Percentiles rank a stretch among this genome's conserved stretches.
phyloP scores from a whole-genome alignment of 2,888 invertebrate genomes.

The Cetonia aurata region DNA sequence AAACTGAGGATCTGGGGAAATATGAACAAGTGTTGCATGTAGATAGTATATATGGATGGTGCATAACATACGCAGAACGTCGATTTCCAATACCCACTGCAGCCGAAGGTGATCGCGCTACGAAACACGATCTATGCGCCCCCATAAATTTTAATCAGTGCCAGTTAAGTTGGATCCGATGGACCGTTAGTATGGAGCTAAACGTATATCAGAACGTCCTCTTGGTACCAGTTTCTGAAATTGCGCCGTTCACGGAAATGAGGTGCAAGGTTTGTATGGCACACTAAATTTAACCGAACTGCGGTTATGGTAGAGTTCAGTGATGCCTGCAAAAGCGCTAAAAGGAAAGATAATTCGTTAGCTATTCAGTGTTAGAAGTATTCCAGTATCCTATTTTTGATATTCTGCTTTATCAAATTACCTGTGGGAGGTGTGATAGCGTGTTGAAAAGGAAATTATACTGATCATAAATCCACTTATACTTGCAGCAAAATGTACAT shows the following conservation, averaged over 20 bases:
- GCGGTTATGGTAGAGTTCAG: neutral
- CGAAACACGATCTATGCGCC: constrained; percentile 57
- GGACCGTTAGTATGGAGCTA: constrained; percentile 52
- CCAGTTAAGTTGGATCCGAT: constrained; percentile 59
- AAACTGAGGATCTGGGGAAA: too few species aligned
- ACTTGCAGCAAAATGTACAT: too few species aligned
- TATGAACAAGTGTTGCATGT: too few species aligned
- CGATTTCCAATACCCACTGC: constrained; percentile 37
- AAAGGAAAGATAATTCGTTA: too few species aligned
- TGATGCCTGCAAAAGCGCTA: too few species aligned
- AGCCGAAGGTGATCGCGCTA: constrained; percentile 19
- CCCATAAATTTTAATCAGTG: constrained; percentile 63
- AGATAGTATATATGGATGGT: too few species aligned
- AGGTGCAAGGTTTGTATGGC: neutral
- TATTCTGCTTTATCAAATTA: too few species aligned
- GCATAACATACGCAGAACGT: constrained; percentile 13
- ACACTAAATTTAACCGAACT: neutral
- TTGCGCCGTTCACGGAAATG: constrained; percentile 17
- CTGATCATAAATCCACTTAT: too few species aligned
- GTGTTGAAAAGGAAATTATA: too few species aligned
- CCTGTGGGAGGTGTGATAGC: too few species aligned
- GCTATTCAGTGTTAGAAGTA: too few species aligned
- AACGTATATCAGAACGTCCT: constrained; percentile 52
- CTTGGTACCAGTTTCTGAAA: constrained; percentile 52
- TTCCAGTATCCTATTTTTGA: too few species aligned